These are phyloP conservation scores for Papilio gigon DNA, from an alignment of 2,888 invertebrate species.

Conservation along the genomic window DNA sequence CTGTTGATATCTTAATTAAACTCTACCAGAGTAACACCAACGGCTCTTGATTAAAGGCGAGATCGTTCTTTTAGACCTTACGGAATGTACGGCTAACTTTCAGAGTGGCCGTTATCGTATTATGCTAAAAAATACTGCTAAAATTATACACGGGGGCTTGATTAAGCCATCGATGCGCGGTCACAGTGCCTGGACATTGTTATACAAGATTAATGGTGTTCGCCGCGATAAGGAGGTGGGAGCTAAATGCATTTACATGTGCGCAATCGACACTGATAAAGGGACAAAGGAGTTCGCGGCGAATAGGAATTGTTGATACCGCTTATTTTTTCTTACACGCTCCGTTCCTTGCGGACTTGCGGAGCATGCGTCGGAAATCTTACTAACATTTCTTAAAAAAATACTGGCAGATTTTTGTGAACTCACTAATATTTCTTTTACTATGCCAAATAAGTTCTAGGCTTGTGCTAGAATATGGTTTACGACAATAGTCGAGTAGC, in stretches of 20 bases:
- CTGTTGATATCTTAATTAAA: constrained; percentile 42
- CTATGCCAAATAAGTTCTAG: too few species aligned
- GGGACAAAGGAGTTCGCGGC: constrained; percentile 72
- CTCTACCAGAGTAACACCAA: constrained; percentile 36
- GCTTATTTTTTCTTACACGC: constrained; percentile 28
- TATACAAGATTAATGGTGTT: constrained; percentile 82
- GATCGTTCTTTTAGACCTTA: constrained; percentile 49
- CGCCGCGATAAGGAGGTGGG: constrained; percentile 75
- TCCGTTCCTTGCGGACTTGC: neutral
- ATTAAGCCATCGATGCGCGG: constrained; percentile 75
- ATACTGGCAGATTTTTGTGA: too few species aligned
- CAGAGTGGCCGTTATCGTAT: constrained; percentile 47
- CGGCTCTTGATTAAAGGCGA: constrained; percentile 47
- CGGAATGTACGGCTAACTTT: constrained; percentile 47
- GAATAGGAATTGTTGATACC: constrained; percentile 60
- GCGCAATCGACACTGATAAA: constrained; percentile 77
- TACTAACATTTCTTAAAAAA: too few species aligned
- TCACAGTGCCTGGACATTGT: constrained; percentile 73
- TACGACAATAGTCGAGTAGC: too few species aligned
- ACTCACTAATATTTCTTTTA: too few species aligned
- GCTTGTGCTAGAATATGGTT: too few species aligned
- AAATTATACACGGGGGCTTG: constrained; percentile 62
- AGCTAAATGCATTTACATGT: constrained; percentile 82
- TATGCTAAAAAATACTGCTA: constrained; percentile 57
- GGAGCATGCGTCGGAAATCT: constrained; percentile 28